Evolutionary conservation across 64 coral and sea anemone species (phyloP).

Genomic region (Porites australiensis): DNA sequence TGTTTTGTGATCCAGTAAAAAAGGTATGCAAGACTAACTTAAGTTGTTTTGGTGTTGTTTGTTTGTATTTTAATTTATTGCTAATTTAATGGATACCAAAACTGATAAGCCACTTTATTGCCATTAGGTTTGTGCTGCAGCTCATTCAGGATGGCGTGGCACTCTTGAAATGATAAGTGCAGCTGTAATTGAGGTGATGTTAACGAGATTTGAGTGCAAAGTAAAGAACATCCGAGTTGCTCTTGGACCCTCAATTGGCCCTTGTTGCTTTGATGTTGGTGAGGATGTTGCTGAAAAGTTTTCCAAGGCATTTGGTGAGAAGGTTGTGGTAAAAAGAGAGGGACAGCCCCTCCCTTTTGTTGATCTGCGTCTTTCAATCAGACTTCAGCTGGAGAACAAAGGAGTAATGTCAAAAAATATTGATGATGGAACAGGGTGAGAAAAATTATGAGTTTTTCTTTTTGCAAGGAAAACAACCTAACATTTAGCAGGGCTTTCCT

Average conservation of each 20-base stretch:
- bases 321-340: conserved; percentile 68
- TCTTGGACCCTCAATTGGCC: conserved; percentile 86
- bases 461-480: not conserved
- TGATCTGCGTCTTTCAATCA: conserved; percentile 73
- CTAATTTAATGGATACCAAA: not conserved
- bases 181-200: conserved; percentile 75
- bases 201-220: conserved; percentile 74
- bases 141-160: conserved; percentile 82
- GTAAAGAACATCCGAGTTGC: conserved; percentile 64
- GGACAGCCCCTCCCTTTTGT: conserved; percentile 80
- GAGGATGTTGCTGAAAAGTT: conserved; percentile 91
- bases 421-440: conserved; percentile 78
- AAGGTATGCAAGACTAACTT: conserved; percentile 44
- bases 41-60: not conserved
- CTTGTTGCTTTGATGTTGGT: conserved; percentile 86
- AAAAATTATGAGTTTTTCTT: not conserved
- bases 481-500: too few species aligned
- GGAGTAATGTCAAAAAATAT: conserved; percentile 77
- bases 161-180: conserved; percentile 66
- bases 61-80: too few species aligned
- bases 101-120: not conserved
- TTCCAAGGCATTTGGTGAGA: conserved; percentile 51
- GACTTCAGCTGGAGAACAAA: conserved; percentile 71
- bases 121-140: conserved; percentile 66
- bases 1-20: conserved; percentile 91